Base-by-base conservation (phyloP, 1,140 invertebrate species). In the Calephelis nemesis region DNA sequence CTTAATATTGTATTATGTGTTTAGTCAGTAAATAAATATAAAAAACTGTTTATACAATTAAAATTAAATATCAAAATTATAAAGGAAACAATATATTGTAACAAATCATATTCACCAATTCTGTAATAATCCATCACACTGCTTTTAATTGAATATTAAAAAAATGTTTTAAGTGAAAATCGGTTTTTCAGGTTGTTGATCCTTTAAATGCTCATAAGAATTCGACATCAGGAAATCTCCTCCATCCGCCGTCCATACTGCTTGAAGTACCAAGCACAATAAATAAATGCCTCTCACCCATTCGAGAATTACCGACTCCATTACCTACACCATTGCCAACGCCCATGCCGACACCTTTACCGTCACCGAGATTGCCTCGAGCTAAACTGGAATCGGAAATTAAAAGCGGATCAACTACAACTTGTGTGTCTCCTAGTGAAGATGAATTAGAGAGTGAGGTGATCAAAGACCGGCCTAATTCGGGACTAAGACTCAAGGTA, bases 211-310 rank as follows among this genome's bases (percentile, higher is more conserved):
- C 93, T n/a, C 94, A 95, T 71, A 94, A 94, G 74, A 91, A 90
- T 7, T 80, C 88, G 11, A 81, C 86, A 19, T 87, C 85, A 39
- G 92, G 93, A 72, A 95, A 94, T 76, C 84, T 94, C 4, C 87
- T 94, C 39, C 94, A 95, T 85, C 95, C 94, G 39, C 94, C 95
- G 11, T 94, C 94, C 40, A 96, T 96, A 70, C 91, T 95, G 11
- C 90, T 96, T 45, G 95, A 96, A 92, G 94, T 96, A 67, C 95
- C 95, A 7, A 93, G 93, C 74, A 91, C 92, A 79, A 95, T 95
- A 48, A 95, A 94, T 75, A 95, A 95, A 82, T 96, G 95, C 83
- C 91, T 96, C 63, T 96, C 95, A 45, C 95, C 95, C 0, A 96
- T 96, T 68, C 90, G 95, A 65, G 95, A 96, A 84, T 84, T 96